Evolutionary conservation across 2,888 invertebrate genomes (phyloP).

Genomic region (Laothoe populi): DNA sequence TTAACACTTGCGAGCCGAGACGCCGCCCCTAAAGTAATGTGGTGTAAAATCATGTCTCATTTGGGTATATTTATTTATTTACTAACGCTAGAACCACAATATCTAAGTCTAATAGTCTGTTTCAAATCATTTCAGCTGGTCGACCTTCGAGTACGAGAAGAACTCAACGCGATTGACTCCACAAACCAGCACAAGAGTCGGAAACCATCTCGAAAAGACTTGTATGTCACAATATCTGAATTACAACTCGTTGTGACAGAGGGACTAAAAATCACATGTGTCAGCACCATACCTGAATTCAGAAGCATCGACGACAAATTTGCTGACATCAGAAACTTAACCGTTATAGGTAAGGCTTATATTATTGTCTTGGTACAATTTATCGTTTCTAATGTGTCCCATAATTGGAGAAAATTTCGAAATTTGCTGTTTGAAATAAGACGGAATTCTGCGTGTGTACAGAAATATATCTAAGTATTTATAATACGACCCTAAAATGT

Average conservation of each 20-base stretch:
- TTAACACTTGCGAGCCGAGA: too few relatives aligned
- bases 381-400: too few relatives aligned
- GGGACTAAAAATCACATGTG: slow-evolving; percentile 89
- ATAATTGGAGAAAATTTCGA: too few relatives aligned
- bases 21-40: too few relatives aligned
- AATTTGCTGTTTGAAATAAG: too few relatives aligned
- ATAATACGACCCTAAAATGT: too few relatives aligned
- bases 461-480: too few relatives aligned
- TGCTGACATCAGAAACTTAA: slow-evolving; percentile 89
- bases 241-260: slow-evolving; percentile 89
- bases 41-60: too few relatives aligned
- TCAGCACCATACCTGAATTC: slow-evolving; percentile 92
- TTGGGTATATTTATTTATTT: not conserved
- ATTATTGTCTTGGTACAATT: not conserved
- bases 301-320: slow-evolving; percentile 89
- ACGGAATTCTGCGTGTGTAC: too few relatives aligned
- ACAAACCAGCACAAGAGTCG: slow-evolving; percentile 70
- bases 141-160: slow-evolving; percentile 57
- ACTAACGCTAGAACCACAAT: not conserved
- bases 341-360: slow-evolving; percentile 86
- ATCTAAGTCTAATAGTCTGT: not conserved
- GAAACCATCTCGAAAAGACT: slow-evolving; percentile 83
- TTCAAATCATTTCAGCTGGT: slow-evolving; percentile 43
- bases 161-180: slow-evolving; percentile 56
- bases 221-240: slow-evolving; percentile 89